phyloP scores from a whole-genome alignment of 2,888 invertebrate species.

The Drosophila bunnanda region DNA sequence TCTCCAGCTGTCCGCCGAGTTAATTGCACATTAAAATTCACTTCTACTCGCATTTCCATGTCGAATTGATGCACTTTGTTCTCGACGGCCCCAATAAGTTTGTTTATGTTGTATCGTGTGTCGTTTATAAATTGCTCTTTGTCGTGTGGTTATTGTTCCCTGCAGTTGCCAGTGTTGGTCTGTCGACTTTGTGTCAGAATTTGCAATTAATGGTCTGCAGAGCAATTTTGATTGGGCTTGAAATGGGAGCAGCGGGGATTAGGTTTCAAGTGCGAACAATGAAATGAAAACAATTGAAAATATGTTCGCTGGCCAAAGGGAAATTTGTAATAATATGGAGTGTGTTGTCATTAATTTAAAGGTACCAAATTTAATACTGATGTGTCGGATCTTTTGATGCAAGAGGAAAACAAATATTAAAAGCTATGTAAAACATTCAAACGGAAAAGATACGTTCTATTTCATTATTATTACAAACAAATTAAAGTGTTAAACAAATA shows the following conservation, averaged over 20 bases:
- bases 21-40: constrained; percentile 67
- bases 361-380: background rate
- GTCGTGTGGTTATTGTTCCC: constrained; percentile 40
- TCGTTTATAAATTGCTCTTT: constrained; percentile 48
- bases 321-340: background rate
- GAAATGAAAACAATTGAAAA: background rate
- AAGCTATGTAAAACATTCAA: no score
- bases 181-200: constrained; percentile 35
- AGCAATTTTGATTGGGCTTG: constrained; percentile 17
- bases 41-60: constrained; percentile 38
- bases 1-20: constrained; percentile 52
- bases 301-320: background rate
- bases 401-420: background rate
- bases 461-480: no score
- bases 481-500: background rate
- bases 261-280: constrained; percentile 20
- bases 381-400: background rate
- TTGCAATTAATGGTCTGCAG: constrained; percentile 33
- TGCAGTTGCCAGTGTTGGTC: background rate
- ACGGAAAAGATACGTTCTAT: no score
- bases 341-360: background rate
- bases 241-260: constrained; percentile 6
- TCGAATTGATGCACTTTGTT: constrained; percentile 41
- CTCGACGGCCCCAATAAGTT: constrained; percentile 25
- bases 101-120: constrained; percentile 43